Evolutionary conservation across 2,797 vertebrate genomes (phyloP).

Genomic region (Scyliorhinus canicula): DNA sequence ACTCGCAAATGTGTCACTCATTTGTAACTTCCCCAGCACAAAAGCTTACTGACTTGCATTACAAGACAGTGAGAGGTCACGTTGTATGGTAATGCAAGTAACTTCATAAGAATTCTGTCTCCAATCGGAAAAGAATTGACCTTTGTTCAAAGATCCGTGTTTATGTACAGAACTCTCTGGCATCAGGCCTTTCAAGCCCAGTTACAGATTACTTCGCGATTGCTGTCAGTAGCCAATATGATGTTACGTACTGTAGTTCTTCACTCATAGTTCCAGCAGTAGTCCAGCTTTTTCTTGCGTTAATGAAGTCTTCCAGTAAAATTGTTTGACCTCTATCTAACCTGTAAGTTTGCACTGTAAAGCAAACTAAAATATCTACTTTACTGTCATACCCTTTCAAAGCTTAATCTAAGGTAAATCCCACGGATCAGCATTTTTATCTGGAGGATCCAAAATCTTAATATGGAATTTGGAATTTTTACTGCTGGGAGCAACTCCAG

Average conservation of each 20-base stretch:
- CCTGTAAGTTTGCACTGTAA: not conserved
- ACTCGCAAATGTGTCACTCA: not conserved
- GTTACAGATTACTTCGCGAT: not conserved
- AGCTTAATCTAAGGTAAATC: not conserved
- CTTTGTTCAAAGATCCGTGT: constrained; percentile 1
- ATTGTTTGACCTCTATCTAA: not conserved
- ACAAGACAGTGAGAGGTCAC: not conserved
- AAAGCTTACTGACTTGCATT: not conserved
- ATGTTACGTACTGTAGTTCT: not conserved
- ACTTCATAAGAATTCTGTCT: not conserved
- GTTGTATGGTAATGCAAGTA: not conserved
- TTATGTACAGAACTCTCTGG: not conserved
- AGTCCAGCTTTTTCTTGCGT: not conserved
- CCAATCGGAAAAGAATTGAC: constrained; percentile 4
- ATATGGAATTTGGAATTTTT: not conserved
- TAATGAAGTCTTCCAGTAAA: not conserved
- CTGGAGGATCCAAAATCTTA: not conserved
- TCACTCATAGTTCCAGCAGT: not conserved
- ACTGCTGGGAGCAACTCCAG: not conserved
- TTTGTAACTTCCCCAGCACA: not conserved
- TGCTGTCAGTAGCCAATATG: not conserved
- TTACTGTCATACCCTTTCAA: not conserved
- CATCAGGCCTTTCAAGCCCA: not conserved
- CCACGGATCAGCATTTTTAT: not conserved
- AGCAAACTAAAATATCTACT: not conserved